Base-by-base conservation (phyloP, 2,797 vertebrate species). In the Tympanoctomys barrerae region DNA sequence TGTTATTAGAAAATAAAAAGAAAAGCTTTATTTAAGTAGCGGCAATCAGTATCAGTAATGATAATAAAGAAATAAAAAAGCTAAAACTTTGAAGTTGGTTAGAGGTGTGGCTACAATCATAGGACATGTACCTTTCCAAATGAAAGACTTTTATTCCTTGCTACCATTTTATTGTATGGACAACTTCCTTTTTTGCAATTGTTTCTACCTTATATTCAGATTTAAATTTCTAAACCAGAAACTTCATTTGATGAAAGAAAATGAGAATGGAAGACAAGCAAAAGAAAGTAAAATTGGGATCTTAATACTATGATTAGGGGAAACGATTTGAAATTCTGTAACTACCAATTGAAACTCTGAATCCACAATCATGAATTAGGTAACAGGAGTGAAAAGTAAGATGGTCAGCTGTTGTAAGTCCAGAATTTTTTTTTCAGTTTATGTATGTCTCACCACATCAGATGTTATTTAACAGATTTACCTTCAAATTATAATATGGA, bases 141-240 rank as follows among this genome's bases (percentile, higher is more conserved):
- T 64, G 59, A 77, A 36, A 0, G 9, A 28, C 2, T 4, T 52
- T 13, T 49, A 75, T 64, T n/a, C 42, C 62, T 78, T 92, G 4
- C 59, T 83, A n/a, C 83, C 54, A 57, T 64, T 78, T 94, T 87
- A 7, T 90, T 71, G 0, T 39, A 54, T 73, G 21, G 4, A 31
- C 18, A 54, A 16, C 9, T 36, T 52, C 18, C 18, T 54, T 11
- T 42, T 91, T 6, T 80, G 14, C 7, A 6, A 3, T 92, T 86
- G 19, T 2, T 24, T 90, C 7, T 9, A 59, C 1, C 1, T 2
- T 4, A 54, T 39, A 2, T 9, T 2, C 59, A 85, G 36, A 80
- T 10, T 78, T 81, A 28, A 39, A 78, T 77, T 93, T 85, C 46
- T 87, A 46, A 95, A 62, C 4, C 42, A 64, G n/a, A 94, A 81